Conservation (phyloP, 2,797 vertebrate species). For the Xenops minutus region DNA sequence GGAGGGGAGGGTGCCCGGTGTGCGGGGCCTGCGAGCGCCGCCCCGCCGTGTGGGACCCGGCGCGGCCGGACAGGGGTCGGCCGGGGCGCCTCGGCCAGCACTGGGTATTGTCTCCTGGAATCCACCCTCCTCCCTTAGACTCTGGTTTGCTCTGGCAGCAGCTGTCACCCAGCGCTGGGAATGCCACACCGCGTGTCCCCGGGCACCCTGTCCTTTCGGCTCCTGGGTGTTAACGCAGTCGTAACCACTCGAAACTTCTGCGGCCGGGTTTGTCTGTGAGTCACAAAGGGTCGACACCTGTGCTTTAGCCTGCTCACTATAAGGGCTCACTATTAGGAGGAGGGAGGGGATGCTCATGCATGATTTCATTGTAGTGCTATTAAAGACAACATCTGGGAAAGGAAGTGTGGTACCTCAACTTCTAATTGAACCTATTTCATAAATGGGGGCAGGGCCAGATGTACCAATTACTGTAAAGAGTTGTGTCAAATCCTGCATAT, state of each 20-base stretch:
- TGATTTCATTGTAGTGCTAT: conserved; percentile 18
- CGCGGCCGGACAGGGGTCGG: background rate
- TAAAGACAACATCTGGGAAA: background rate
- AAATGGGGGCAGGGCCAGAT: background rate
- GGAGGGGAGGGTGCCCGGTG: background rate
- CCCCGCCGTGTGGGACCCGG: background rate
- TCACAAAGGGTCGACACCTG: background rate
- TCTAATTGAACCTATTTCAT: conserved; percentile 8
- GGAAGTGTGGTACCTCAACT: conserved; percentile 43
- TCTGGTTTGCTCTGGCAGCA: background rate
- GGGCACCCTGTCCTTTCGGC: background rate
- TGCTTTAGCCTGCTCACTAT: background rate
- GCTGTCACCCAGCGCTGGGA: background rate
- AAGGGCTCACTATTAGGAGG: background rate
- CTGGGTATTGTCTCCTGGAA: background rate
- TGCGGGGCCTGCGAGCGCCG: background rate
- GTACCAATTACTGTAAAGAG: conserved; percentile 1
- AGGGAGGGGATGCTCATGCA: background rate
- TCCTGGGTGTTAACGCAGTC: background rate
- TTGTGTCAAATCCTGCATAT: conserved; percentile 6
- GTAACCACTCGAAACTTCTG: background rate
- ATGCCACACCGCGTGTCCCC: rapidly evolving
- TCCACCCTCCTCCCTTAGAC: background rate
- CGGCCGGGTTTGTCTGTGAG: background rate
- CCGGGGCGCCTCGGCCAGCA: background rate